Evolutionary conservation across 2,797 vertebrate species (phyloP), one percentile per base, ranked within the genome.

Genomic region (Poecile montanus): DNA sequence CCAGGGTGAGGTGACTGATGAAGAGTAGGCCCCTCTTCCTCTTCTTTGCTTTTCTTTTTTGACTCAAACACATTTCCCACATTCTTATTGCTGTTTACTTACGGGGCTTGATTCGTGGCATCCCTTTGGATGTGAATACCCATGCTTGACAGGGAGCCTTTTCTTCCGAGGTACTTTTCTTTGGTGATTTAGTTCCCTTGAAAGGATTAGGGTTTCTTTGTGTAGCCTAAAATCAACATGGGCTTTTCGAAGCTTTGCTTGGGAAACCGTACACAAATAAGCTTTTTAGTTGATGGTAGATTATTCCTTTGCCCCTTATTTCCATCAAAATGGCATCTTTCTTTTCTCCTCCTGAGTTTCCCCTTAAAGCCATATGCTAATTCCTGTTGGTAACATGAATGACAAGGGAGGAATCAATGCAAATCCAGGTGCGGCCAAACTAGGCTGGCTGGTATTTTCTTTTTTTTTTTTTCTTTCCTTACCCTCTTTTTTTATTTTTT

Each of bases 161-260:
- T 99, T 98, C 98, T 99, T 98, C 98, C 48, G 85, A 97, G 98
- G 97, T 98, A 98, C 97, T 98, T 98, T 98, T 97, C 97, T 98
- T 97, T 97, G 98, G 98, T 98, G 98, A 98, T 99, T 99, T 98
- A 98, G 98, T 98, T 98, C 98, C 98, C 98, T 98, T 99, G 98
- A 99, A 99, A 99, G 98, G 99, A 99, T 99, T 99, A 99, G 97
- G 98, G 97, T 97, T 98, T 98, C 98, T 99, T 99, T 99, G 99
- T 99, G 98, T 96, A 83, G 96, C 97, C 98, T 98, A 99, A 98
- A 99, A 99, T 99, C 99, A 99, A 99, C 99, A 99, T 96, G 97
- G 98, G 98, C 98, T 98, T 98, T 98, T 98, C 96, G 96, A 97
- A 97, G 98, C 97, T 97, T 98, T 98, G 98, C 98, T 98, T 98